phyloP scores from a whole-genome alignment of 2,797 vertebrate species.

The Podarcis lilfordi region DNA sequence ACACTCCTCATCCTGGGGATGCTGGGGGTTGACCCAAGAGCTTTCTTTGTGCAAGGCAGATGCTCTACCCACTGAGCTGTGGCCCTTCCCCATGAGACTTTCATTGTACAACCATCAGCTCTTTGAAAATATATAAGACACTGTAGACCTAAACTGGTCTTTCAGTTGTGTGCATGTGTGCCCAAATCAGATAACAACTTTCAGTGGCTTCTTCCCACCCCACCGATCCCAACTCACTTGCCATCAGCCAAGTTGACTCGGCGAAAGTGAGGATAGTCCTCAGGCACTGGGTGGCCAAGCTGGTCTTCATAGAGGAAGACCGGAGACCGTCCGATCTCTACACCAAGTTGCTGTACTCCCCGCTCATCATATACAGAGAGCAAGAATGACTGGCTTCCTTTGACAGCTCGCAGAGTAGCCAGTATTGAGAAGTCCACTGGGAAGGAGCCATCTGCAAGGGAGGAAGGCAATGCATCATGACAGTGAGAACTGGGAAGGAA shows the following conservation, averaged over 20 bases:
- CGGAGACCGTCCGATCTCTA: slow-evolving; percentile 83
- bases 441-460: slow-evolving; percentile 80
- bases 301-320: slow-evolving; percentile 88
- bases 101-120: not conserved
- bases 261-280: slow-evolving; percentile 85
- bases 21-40: no score
- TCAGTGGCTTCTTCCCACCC: not conserved
- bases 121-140: not conserved
- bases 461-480: not conserved
- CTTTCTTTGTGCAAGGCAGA: no score
- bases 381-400: slow-evolving; percentile 83
- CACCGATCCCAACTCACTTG: slow-evolving; percentile 79
- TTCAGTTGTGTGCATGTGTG: not conserved
- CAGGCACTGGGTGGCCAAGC: slow-evolving; percentile 79
- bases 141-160: not conserved
- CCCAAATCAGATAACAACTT: not conserved
- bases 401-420: slow-evolving; percentile 83
- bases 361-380: slow-evolving; percentile 86
- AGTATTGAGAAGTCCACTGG: slow-evolving; percentile 89
- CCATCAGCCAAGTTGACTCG: slow-evolving; percentile 87
- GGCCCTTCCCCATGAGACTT: no score
- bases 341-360: slow-evolving; percentile 86
- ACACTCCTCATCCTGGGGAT: no score
- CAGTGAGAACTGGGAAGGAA: not conserved
- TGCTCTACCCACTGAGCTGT: no score